Evolutionary conservation across 2,888 invertebrate species (phyloP).

Genomic region (Lepeophtheirus nordmannii): DNA sequence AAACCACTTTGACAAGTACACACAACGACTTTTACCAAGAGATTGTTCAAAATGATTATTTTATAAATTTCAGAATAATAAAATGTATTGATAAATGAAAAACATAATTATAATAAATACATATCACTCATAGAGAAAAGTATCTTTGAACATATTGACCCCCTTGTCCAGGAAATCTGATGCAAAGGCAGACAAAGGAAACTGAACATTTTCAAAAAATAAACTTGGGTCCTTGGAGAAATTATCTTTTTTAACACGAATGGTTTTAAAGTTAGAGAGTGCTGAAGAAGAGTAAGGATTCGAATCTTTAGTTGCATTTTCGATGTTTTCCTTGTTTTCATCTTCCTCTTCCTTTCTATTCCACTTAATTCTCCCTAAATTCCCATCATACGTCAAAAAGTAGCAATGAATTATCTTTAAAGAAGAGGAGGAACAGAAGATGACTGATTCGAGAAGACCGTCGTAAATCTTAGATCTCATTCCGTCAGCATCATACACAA

Average conservation of each 20-base stretch:
- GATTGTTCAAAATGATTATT: neutral
- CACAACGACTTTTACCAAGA: too few relatives aligned
- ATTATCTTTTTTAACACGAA: neutral
- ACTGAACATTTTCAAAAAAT: neutral
- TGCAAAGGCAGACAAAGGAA: constrained; percentile 5
- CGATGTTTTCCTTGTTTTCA: neutral
- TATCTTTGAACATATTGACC: constrained; percentile 1
- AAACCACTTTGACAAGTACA: too few relatives aligned
- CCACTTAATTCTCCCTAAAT: neutral
- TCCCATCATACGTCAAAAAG: neutral
- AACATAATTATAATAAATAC: constrained; percentile 7
- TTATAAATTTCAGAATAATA: neutral
- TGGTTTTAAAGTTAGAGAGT: neutral
- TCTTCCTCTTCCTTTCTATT: neutral
- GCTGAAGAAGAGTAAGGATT: neutral
- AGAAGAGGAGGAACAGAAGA: neutral
- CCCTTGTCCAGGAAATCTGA: neutral
- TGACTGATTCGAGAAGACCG: neutral
- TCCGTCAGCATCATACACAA: neutral
- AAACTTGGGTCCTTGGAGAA: neutral
- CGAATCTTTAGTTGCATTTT: neutral
- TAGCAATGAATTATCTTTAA: neutral
- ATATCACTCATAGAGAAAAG: neutral
- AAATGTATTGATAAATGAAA: neutral
- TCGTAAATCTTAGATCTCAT: neutral